Evolutionary conservation across 2,888 invertebrate genomes (phyloP), one percentile per base, ranked within the genome.

Genomic region (Lucinisca nassula): DNA sequence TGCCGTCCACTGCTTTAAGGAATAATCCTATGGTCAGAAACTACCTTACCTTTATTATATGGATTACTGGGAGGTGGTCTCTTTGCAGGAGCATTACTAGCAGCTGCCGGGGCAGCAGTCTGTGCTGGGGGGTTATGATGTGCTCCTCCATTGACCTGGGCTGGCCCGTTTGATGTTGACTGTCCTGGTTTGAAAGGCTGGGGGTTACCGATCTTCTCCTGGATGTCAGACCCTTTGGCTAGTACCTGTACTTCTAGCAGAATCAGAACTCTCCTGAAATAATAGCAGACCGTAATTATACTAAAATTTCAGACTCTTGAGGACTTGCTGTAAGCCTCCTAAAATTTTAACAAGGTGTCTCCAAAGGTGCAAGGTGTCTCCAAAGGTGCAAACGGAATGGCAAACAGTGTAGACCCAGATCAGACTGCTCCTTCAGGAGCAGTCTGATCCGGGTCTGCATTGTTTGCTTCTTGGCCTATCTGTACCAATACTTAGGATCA

Each of bases 191-290:
- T 93, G 78, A 87, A 89, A 24, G 92, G 90, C 93, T 97, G 97
- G 0, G 99, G 99, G 94, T 98, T 97, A 0, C 99, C 99, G 84
- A 99, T 97, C 96, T 97, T 98, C 84, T 96, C 96, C 21, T 90
- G 91, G 0, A 99, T 98, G 94, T 98, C 97, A 32, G 96, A 95
- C 0, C 99, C 99, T 35, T 97, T 97, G 61, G 97, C 97, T 35
- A 98, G 90, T 14, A 99, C 97, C 35, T 98, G 97, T 72, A 99
- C 93, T 83, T 98, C 98, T 86, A 98, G 96, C 78, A 99, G 97
- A 6, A 99, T 98, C 96, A 99, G 97, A 0, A 99, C 98, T 81
- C 98, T 97, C 94, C 98, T 98, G 95, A 27, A 91, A 84, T 58
- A 51, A 37, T 1, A n/a, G 4, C 10, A 51, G n/a, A n/a, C n/a